A percentile compares a stretch with the other conserved stretches of the same genome.
Evolutionary conservation across 2,888 invertebrate species (phyloP).

Genomic region (Rosalia funebris): DNA sequence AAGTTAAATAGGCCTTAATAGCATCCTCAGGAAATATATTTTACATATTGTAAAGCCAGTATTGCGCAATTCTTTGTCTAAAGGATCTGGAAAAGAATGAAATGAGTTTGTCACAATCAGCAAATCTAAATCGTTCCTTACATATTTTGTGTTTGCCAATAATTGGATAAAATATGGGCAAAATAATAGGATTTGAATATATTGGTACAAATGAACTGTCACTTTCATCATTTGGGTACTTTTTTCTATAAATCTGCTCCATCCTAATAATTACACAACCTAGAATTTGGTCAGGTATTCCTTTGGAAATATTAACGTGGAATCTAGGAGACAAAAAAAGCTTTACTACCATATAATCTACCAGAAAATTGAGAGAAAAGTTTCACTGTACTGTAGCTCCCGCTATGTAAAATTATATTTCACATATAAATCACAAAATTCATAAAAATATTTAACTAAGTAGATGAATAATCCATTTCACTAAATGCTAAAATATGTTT

Average conservation of each 20-base stretch:
- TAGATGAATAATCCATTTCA: too few species aligned
- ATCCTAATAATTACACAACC: slow-evolving; percentile 87
- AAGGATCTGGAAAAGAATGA: slow-evolving; percentile 50
- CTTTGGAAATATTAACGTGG: too few species aligned
- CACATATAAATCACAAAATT: too few species aligned
- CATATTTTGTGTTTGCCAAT: slow-evolving; percentile 94
- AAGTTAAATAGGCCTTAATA: too few species aligned
- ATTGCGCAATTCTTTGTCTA: slow-evolving; percentile 56
- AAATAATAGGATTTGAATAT: slow-evolving; percentile 83
- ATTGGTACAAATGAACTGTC: slow-evolving; percentile 92
- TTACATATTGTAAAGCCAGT: slow-evolving; percentile 54
- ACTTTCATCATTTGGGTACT: slow-evolving; percentile 86
- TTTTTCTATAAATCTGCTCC: slow-evolving; percentile 84
- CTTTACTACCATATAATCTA: too few species aligned
- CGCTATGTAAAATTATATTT: too few species aligned
- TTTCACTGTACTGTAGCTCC: too few species aligned
- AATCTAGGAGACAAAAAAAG: too few species aligned
- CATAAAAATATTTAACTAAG: too few species aligned
- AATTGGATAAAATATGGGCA: slow-evolving; percentile 88
- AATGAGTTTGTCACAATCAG: slow-evolving; percentile 9
- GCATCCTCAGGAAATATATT: slow-evolving; percentile 45
- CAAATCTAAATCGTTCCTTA: slow-evolving; percentile 66
- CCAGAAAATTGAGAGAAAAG: too few species aligned
- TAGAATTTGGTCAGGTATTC: slow-evolving; percentile 87
- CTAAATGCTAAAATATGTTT: too few species aligned